phyloP scores from a whole-genome alignment of 2,797 vertebrate species.

The Silurus aristotelis region DNA sequence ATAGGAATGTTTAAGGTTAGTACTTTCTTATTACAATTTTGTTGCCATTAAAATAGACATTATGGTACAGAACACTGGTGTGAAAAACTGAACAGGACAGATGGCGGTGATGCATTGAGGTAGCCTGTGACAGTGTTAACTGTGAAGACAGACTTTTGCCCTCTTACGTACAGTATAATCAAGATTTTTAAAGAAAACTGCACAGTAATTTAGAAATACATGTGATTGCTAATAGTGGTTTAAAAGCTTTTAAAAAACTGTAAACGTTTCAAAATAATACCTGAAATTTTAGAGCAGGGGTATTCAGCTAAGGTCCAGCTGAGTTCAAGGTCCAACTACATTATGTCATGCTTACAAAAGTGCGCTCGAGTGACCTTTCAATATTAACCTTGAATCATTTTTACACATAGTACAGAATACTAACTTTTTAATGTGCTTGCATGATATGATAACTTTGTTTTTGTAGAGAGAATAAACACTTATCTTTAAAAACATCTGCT shows the following conservation, averaged over 20 bases:
- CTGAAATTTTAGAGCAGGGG: not conserved
- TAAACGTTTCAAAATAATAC: not conserved
- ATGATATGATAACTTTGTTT: not conserved
- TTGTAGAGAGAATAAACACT: not conserved
- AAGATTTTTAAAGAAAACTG: constrained; percentile 1
- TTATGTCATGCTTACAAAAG: not conserved
- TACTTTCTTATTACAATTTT: constrained; percentile 40
- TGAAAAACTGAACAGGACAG: constrained; percentile 27
- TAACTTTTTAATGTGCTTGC: not conserved
- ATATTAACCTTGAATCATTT: not conserved
- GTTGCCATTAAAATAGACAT: constrained; percentile 3
- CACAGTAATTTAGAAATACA: not conserved
- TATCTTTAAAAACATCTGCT: not conserved
- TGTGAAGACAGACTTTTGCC: constrained; percentile 48
- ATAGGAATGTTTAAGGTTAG: constrained; percentile 60
- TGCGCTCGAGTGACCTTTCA: not conserved
- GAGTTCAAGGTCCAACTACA: not conserved
- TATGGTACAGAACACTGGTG: constrained; percentile 18
- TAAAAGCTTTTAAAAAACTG: not conserved
- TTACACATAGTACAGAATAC: not conserved
- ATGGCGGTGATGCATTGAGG: constrained; percentile 20
- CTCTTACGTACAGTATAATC: constrained; percentile 23
- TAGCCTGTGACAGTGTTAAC: constrained; percentile 47
- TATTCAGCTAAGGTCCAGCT: not conserved
- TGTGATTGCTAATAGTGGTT: not conserved